Percentiles rank a stretch among this genome's conserved stretches.
phyloP scores from a whole-genome alignment of 2,797 vertebrate genomes.

The Nannoperca australis region DNA sequence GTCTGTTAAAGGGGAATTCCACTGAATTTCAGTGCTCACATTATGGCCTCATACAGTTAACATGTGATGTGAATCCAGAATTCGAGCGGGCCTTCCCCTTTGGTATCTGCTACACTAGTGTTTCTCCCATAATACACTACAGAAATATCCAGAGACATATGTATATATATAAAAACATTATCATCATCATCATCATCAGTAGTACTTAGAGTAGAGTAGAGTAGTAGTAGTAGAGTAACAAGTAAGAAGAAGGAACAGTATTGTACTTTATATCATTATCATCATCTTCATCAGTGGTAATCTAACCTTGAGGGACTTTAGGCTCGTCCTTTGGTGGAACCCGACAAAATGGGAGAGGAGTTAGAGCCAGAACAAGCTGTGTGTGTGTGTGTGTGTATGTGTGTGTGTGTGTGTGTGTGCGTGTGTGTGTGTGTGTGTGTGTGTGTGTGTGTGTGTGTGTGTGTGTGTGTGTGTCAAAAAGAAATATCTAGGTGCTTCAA shows the following conservation, averaged over 20 bases:
- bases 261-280: conserved; percentile 83
- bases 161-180: conserved; percentile 82
- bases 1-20: conserved; percentile 75
- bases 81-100: conserved; percentile 65
- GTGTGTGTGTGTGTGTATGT: conserved; percentile 20
- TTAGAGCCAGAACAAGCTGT: conserved; percentile 62
- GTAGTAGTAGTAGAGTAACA: conserved; percentile 88
- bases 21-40: conserved; percentile 71
- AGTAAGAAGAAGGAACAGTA: conserved; percentile 88
- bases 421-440: conserved; percentile 34
- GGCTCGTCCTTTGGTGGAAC: conserved; percentile 72
- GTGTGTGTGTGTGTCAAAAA: conserved; percentile 20
- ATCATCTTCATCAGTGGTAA: conserved; percentile 73
- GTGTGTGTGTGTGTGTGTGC: conserved; percentile 2
- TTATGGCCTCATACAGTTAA: conserved; percentile 67
- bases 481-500: conserved; percentile 35
- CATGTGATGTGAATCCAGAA: conserved; percentile 63
- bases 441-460: not conserved
- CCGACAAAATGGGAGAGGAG: conserved; percentile 70
- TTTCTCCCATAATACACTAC: conserved; percentile 86
- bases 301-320: conserved; percentile 72
- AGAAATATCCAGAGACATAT: conserved; percentile 84
- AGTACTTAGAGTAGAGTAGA: conserved; percentile 86
- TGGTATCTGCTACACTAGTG: conserved; percentile 86
- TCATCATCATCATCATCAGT: conserved; percentile 82